Base-by-base conservation (phyloP, 2,113 vertebrate species). In the Lasiurus cinereus region DNA sequence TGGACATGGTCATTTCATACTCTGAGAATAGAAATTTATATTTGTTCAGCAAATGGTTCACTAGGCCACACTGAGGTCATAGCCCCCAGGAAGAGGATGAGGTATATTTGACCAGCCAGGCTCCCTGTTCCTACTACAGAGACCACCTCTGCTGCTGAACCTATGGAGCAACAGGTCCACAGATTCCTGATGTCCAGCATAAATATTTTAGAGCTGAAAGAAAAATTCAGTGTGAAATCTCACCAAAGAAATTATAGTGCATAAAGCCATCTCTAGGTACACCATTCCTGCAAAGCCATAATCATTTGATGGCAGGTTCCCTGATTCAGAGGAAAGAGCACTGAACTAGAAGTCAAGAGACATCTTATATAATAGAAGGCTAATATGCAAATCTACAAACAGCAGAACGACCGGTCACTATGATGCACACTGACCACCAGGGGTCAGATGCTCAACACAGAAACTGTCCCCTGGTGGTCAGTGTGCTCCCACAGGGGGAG, bases 161-260 rank as follows among this genome's bases (percentile, higher is more conserved):
- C 79, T 36, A 48, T 21, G 18, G 67, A 85, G 15, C 76, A 64
- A 22, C 48, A 22, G 10, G n/a, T 67, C 59, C 70, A 56, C 36
- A 87, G 36, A 46, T 29, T 24, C 21, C 4, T 83, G 70, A 18
- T 39, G 10, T 16, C 33, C 46, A 7, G 1, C 9, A 10, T 36
- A 90, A 93, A 79, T 62, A 82, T 84, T 73, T 72, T 59, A 69
- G 14, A 73, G 46, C 46, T 77, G 10, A 90, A 80, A 73, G 16
- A 79, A 21, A 87, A 24, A 50, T 88, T 92, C n/a, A 78, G 6
- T 16, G 69, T 90, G 29, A 70, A 95, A 73, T 91, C 29, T 36
- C 59, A 46, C 72, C 29, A 67, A 89, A 83, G 7, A 64, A 90
- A 73, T 70, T 36, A 59, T 1, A 52, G 18, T 7, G 3, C 39